These are phyloP conservation scores for Stegostoma tigrinum DNA, from an alignment of 2,113 vertebrate species.

Conservation along the genomic window DNA sequence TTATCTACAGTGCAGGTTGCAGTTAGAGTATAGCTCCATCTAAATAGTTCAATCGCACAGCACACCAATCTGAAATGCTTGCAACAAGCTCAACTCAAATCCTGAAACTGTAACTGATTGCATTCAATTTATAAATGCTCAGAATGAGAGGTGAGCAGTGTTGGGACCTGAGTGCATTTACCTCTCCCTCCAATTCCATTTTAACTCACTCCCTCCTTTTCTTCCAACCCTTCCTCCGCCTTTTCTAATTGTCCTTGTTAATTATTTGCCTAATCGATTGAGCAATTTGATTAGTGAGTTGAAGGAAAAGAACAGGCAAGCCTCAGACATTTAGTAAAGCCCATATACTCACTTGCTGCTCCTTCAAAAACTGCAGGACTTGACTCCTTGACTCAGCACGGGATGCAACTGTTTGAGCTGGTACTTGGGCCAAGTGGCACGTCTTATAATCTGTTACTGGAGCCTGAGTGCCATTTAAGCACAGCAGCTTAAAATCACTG, in stretches of 20 bases:
- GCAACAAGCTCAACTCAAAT: neutral
- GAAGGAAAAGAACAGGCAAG: neutral
- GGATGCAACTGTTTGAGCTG: slow-evolving; percentile 74
- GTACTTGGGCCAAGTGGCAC: slow-evolving; percentile 78
- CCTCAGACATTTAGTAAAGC: neutral
- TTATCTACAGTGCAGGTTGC: no score
- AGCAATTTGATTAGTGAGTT: no score
- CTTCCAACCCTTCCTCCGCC: no score
- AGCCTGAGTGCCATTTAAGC: slow-evolving; percentile 67
- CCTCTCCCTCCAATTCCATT: no score
- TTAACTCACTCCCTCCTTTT: no score
- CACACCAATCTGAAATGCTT: neutral
- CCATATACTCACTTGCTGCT: slow-evolving; percentile 5
- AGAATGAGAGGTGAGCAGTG: no score
- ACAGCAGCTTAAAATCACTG: slow-evolving; percentile 79
- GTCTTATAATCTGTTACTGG: slow-evolving; percentile 68
- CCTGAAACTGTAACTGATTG: neutral
- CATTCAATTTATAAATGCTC: neutral
- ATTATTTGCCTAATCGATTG: no score
- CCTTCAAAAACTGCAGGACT: slow-evolving; percentile 13
- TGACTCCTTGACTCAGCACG: neutral
- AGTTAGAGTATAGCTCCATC: neutral
- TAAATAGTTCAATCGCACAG: neutral
- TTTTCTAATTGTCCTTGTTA: no score
- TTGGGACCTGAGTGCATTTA: no score